These are phyloP conservation scores for Fistularia tabacaria DNA, from an alignment of 2,797 vertebrate species.

Conservation along the genomic window DNA sequence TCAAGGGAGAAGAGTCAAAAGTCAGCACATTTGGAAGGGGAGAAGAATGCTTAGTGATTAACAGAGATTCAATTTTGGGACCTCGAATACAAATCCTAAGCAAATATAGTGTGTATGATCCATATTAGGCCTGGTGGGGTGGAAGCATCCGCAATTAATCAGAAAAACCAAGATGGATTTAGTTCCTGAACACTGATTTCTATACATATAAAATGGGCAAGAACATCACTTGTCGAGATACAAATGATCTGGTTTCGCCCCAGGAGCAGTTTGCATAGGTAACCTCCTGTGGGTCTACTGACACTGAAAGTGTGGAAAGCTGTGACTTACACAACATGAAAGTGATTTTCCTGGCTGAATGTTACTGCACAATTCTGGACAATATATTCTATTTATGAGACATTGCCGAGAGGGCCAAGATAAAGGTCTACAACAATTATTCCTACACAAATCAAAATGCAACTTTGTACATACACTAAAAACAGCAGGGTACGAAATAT, in stretches of 20 bases:
- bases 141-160: no score
- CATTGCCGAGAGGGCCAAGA: conserved; percentile 26
- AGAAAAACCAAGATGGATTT: no score
- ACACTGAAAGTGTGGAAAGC: background rate
- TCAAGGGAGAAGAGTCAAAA: conserved; percentile 36
- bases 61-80: no score
- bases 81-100: no score
- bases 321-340: background rate
- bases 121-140: no score
- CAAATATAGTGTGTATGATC: no score
- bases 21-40: conserved; percentile 40
- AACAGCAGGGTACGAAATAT: background rate
- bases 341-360: background rate
- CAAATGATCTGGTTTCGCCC: no score
- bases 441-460: conserved; percentile 19
- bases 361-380: conserved; percentile 8
- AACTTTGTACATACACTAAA: conserved; percentile 12
- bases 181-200: no score
- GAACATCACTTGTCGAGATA: no score
- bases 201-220: no score
- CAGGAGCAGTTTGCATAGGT: no score
- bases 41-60: conserved; percentile 26
- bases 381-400: conserved; percentile 24
- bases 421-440: conserved; percentile 13
- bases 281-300: no score